phyloP scores from a whole-genome alignment of 1,140 invertebrate species.

The Drosophila carrolli region DNA sequence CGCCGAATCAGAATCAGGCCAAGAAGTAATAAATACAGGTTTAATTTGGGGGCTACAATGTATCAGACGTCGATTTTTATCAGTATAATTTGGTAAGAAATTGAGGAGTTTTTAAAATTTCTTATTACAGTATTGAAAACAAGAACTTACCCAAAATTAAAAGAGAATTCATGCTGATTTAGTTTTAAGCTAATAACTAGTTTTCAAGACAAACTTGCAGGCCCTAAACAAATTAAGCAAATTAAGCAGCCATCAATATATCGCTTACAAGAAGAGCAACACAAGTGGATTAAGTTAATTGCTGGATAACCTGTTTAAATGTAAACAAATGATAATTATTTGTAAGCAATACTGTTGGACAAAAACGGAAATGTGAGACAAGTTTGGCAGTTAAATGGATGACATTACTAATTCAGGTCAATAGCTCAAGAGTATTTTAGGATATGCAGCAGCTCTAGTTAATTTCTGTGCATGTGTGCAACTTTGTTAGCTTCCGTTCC shows the following conservation, averaged over 20 bases:
- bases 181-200: no score
- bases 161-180: no score
- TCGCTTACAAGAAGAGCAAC: constrained; percentile 1
- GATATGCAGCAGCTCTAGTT: constrained; percentile 13
- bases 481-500: constrained; percentile 15
- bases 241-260: neutral
- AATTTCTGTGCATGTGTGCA: constrained; percentile 7
- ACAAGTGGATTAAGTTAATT: constrained; percentile 7
- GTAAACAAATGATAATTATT: constrained; percentile 1
- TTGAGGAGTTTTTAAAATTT: constrained; percentile 3
- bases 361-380: neutral
- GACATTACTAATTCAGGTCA: constrained; percentile 17
- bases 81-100: constrained; percentile 20
- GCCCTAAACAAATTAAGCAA: neutral
- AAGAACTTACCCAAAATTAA: no score
- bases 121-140: no score
- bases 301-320: neutral
- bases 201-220: neutral
- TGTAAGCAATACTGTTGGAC: neutral
- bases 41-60: neutral
- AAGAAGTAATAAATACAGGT: constrained; percentile 29
- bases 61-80: constrained; percentile 1
- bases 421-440: constrained; percentile 8
- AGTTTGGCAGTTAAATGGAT: constrained; percentile 12
- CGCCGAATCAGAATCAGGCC: constrained; percentile 25